phyloP scores from a whole-genome alignment of 2,113 vertebrate species.

The Melanerpes formicivorus region DNA sequence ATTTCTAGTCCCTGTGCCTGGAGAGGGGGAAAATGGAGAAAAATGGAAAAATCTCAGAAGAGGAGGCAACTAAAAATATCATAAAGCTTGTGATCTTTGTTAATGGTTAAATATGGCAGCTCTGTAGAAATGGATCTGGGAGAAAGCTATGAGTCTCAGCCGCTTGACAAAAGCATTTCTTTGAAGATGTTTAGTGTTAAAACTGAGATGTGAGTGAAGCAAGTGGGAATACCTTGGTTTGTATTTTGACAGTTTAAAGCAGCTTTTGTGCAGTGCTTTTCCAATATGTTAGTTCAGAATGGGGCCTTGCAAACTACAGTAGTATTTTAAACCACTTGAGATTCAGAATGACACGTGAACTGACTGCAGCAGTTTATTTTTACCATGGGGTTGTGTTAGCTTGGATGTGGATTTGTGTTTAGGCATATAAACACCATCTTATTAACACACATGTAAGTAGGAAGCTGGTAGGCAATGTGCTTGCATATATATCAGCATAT shows the following conservation, averaged over 20 bases:
- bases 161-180: background rate
- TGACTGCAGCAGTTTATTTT: conserved; percentile 41
- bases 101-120: background rate
- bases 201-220: background rate
- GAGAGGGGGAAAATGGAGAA: background rate
- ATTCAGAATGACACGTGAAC: background rate
- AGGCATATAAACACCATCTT: background rate
- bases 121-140: background rate
- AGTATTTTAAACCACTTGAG: background rate
- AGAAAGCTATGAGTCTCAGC: background rate
- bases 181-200: background rate
- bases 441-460: conserved; percentile 24
- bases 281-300: background rate
- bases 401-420: background rate
- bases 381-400: background rate
- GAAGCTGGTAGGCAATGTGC: background rate
- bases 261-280: background rate
- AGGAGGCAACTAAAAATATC: conserved; percentile 27
- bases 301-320: background rate
- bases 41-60: conserved; percentile 12
- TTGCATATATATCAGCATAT: background rate
- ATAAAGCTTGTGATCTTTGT: conserved; percentile 17
- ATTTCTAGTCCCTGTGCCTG: background rate
- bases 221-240: background rate
- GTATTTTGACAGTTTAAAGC: background rate